Evolutionary conservation across 2,797 vertebrate species (phyloP).

Genomic region (Naso thynnoides): DNA sequence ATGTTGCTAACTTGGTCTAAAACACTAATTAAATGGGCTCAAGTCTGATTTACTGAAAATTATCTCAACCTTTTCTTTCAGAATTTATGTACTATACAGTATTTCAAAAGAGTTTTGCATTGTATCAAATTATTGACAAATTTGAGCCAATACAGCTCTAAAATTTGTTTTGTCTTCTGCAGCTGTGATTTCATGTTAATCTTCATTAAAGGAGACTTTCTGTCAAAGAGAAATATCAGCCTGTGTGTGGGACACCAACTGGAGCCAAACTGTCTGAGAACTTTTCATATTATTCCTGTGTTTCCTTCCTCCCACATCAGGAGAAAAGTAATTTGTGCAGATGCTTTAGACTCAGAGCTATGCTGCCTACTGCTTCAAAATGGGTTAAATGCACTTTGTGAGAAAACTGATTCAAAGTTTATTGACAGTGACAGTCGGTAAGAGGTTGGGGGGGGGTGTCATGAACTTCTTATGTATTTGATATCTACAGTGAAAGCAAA

Average conservation of each 20-base stretch:
- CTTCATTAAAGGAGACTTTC: conserved; percentile 2
- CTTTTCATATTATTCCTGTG: not conserved
- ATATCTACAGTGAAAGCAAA: too few relatives aligned
- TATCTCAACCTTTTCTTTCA: not conserved
- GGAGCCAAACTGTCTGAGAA: not conserved
- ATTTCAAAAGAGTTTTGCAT: conserved; percentile 20
- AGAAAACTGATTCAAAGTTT: not conserved
- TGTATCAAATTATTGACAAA: conserved; percentile 18
- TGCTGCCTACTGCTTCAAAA: not conserved
- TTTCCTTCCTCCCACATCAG: not conserved
- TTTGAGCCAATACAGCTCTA: not conserved
- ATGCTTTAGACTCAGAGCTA: conserved; percentile 13
- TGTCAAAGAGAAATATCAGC: conserved; percentile 1
- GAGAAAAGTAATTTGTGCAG: not conserved
- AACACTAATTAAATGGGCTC: not conserved
- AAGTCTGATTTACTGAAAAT: not conserved
- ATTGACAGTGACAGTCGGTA: not conserved
- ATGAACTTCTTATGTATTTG: too few relatives aligned
- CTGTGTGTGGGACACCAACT: not conserved
- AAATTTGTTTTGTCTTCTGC: not conserved
- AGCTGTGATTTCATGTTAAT: conserved; percentile 24
- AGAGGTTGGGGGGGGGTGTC: too few relatives aligned
- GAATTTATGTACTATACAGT: not conserved
- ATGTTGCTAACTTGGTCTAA: conserved; percentile 2
- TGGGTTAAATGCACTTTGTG: conserved; percentile 1